Conservation (phyloP, 2,113 vertebrate species). For the Amia ocellicauda region DNA sequence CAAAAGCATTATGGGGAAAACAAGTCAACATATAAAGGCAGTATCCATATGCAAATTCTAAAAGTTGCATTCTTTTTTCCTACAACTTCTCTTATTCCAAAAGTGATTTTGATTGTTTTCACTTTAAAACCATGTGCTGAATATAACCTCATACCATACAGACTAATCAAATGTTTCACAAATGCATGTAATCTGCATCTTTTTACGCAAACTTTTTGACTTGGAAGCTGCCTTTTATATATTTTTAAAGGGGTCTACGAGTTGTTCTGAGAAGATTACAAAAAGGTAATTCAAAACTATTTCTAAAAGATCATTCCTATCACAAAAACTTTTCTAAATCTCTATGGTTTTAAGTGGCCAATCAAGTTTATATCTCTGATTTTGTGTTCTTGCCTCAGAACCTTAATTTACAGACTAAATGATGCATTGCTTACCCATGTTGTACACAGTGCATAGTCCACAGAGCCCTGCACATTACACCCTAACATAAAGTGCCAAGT, state of each 20-base stretch:
- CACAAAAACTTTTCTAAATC: not conserved
- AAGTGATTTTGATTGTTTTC: too few relatives aligned
- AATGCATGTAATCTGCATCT: too few relatives aligned
- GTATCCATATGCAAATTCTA: too few relatives aligned
- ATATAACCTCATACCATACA: too few relatives aligned
- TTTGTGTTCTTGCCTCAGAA: not conserved
- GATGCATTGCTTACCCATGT: not conserved
- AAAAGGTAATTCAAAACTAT: not conserved
- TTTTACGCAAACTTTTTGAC: not conserved
- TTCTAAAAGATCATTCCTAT: not conserved
- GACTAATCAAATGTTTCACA: too few relatives aligned
- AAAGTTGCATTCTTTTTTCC: too few relatives aligned
- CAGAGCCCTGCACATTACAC: not conserved
- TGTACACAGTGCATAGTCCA: not conserved
- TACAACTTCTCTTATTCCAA: too few relatives aligned
- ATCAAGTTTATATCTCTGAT: not conserved
- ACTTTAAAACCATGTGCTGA: too few relatives aligned
- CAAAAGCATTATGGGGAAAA: too few relatives aligned
- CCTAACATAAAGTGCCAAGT: not conserved
- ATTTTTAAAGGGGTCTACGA: not conserved
- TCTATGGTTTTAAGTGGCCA: not conserved
- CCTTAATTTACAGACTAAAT: not conserved
- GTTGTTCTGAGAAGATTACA: not conserved
- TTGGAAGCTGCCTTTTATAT: not conserved
- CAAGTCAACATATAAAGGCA: too few relatives aligned